phyloP scores from a whole-genome alignment of 2,797 vertebrate species.

The Chelon labrosus region DNA sequence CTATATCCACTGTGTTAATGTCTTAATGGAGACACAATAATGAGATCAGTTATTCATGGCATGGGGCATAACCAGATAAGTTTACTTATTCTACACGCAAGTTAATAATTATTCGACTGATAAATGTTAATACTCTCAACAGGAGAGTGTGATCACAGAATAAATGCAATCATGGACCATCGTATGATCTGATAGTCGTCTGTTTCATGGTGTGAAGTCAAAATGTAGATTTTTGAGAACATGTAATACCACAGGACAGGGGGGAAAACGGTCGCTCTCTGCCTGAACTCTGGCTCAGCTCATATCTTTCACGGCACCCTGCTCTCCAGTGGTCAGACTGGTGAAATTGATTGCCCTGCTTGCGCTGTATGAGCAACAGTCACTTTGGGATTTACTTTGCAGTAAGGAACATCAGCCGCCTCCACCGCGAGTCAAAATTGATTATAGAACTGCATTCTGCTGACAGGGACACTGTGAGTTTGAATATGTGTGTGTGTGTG shows the following conservation, averaged over 20 bases:
- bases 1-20: too few relatives aligned
- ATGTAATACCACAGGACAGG: constrained; percentile 2
- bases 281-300: constrained; percentile 54
- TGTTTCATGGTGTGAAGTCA: constrained; percentile 15
- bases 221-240: constrained; percentile 27
- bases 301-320: constrained; percentile 59
- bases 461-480: constrained; percentile 65
- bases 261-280: constrained; percentile 34
- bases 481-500: constrained; percentile 36
- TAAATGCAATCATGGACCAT: constrained; percentile 7
- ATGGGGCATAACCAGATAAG: too few relatives aligned
- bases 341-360: constrained; percentile 78
- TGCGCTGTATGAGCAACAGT: constrained; percentile 77
- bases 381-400: constrained; percentile 82
- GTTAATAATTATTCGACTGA: too few relatives aligned
- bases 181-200: constrained; percentile 11
- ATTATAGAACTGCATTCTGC: constrained; percentile 81
- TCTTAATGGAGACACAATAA: too few relatives aligned
- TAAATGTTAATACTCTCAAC: constrained; percentile 13
- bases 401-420: constrained; percentile 74
- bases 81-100: too few relatives aligned
- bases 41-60: too few relatives aligned
- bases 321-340: constrained; percentile 54
- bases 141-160: background rate
- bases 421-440: constrained; percentile 78